phyloP scores from a whole-genome alignment of 2,888 invertebrate genomes.

The Drosophila barbarae region DNA sequence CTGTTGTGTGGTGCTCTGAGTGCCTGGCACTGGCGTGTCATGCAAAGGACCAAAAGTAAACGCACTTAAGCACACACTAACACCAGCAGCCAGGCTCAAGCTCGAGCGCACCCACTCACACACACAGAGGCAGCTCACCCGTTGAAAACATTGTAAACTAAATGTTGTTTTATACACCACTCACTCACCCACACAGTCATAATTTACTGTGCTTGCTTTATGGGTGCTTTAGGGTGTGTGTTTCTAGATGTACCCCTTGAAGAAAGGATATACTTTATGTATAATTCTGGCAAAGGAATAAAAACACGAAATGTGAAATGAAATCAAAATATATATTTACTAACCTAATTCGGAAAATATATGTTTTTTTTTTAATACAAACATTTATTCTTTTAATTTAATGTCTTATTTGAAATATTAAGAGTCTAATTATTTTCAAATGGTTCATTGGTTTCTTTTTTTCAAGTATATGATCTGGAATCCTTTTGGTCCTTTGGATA shows the following conservation, averaged over 20 bases:
- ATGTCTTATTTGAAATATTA: too few relatives aligned
- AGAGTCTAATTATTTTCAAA: too few relatives aligned
- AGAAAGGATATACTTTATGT: background rate
- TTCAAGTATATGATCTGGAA: too few relatives aligned
- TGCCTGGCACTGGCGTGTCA: slow-evolving; percentile 36
- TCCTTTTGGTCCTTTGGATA: too few relatives aligned
- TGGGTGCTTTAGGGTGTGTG: slow-evolving; percentile 37
- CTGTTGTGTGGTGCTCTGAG: slow-evolving; percentile 16
- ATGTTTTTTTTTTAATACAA: too few relatives aligned
- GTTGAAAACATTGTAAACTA: slow-evolving; percentile 66
- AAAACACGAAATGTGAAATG: background rate
- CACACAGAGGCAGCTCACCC: slow-evolving; percentile 22
- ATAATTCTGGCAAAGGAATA: background rate
- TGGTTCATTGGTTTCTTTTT: too few relatives aligned
- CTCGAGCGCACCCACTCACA: slow-evolving; percentile 6
- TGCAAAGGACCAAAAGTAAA: slow-evolving; percentile 53
- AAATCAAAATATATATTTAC: background rate
- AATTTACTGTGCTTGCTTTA: slow-evolving; percentile 52
- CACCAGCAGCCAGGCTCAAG: slow-evolving; percentile 19
- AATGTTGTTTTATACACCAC: slow-evolving; percentile 58
- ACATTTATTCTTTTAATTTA: too few relatives aligned
- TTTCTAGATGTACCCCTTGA: slow-evolving; percentile 3
- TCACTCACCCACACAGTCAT: slow-evolving; percentile 36
- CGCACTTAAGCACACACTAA: slow-evolving; percentile 56
- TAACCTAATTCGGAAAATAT: too few relatives aligned